Evolutionary conservation across 2,797 vertebrate species (phyloP).

Genomic region (Spinibarbus caldwelli): DNA sequence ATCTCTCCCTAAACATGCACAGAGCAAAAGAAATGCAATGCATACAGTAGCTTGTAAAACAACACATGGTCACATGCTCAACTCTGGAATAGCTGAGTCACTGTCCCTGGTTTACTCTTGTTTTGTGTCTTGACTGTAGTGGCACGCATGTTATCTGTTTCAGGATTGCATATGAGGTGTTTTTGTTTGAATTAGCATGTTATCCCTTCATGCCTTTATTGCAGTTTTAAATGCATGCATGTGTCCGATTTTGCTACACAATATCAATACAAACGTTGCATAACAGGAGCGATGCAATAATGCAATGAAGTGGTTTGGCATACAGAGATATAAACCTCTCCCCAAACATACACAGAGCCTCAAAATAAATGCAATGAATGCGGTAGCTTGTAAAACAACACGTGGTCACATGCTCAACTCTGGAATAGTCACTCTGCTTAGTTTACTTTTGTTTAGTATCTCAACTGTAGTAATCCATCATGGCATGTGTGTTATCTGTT

Average conservation of each 20-base stretch:
- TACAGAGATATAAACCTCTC: background rate
- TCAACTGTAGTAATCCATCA: background rate
- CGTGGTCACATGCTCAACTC: slow-evolving; percentile 19
- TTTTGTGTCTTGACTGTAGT: background rate
- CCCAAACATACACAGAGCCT: background rate
- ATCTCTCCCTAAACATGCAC: background rate
- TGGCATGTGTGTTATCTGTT: background rate
- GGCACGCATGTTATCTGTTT: background rate
- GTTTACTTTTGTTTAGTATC: slow-evolving; percentile 22
- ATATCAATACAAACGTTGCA: background rate
- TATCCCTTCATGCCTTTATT: background rate
- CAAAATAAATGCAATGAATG: background rate
- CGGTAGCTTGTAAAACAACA: slow-evolving; percentile 29
- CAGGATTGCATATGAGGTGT: background rate
- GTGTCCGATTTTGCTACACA: background rate
- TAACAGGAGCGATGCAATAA: background rate
- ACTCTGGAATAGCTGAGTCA: slow-evolving; percentile 27
- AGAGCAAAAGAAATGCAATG: background rate
- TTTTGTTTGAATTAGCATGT: too few relatives aligned
- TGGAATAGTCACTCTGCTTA: slow-evolving; percentile 39
- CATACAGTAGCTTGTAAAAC: slow-evolving; percentile 16
- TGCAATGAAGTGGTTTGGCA: background rate
- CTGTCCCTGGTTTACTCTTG: slow-evolving; percentile 11
- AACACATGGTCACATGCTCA: slow-evolving; percentile 19
- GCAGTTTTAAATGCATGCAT: slow-evolving; percentile 1